These are phyloP conservation scores for Artibeus lituratus DNA, from an alignment of 2,797 vertebrate species.

Conservation along the genomic window DNA sequence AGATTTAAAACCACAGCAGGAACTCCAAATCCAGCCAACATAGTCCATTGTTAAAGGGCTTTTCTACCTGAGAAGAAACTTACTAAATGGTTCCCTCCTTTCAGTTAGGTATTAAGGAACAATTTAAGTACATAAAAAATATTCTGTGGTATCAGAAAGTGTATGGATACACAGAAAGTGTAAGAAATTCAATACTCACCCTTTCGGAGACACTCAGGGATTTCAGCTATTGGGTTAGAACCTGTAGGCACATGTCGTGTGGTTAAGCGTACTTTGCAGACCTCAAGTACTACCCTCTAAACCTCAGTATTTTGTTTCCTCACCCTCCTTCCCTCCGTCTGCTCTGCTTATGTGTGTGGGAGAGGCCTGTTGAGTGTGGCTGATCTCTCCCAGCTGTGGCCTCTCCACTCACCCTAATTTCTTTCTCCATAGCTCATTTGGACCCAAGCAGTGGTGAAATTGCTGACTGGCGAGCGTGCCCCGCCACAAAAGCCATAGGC, in stretches of 20 bases:
- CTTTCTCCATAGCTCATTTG: constrained; percentile 77
- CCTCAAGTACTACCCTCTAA: constrained; percentile 3
- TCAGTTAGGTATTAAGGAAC: constrained; percentile 56
- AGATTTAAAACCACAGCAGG: constrained; percentile 53
- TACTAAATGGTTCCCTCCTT: constrained; percentile 53
- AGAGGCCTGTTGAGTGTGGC: constrained; percentile 70
- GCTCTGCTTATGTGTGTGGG: constrained; percentile 61
- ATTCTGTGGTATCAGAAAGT: constrained; percentile 49
- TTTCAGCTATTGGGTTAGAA: constrained; percentile 36
- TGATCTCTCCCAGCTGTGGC: constrained; percentile 76
- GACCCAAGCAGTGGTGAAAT: constrained; percentile 75
- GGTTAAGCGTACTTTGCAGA: constrained; percentile 5
- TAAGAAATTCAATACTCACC: constrained; percentile 56
- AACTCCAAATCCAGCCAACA: constrained; percentile 20
- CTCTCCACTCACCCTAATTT: constrained; percentile 68
- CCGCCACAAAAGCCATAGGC: constrained; percentile 62
- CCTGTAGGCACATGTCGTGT: not conserved
- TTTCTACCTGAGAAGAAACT: constrained; percentile 49
- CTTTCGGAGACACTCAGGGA: constrained; percentile 44
- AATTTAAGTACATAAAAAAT: constrained; percentile 52
- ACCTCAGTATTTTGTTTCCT: constrained; percentile 47
- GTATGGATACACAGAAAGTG: no score
- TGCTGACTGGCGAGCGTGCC: constrained; percentile 62
- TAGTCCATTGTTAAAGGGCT: constrained; percentile 49
- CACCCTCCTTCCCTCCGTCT: not conserved